A percentile compares a stretch with the other conserved stretches of the same genome.
Conservation (phyloP, 2,888 invertebrate species). For the Clepsis dumicolana region DNA sequence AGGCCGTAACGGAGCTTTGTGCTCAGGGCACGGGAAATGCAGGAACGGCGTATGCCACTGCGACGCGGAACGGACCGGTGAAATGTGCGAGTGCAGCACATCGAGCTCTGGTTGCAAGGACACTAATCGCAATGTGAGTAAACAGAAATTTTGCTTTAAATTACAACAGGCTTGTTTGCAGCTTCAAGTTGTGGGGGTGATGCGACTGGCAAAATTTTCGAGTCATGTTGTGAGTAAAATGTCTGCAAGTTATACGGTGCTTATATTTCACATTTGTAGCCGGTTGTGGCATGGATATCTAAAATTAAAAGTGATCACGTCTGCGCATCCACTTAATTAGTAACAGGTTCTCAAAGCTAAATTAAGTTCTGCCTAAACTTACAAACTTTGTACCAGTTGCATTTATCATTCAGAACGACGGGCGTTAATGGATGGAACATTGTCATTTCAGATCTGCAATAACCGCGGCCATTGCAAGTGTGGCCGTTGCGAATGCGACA, state of each 20-base stretch:
- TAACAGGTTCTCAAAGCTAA: too few species aligned
- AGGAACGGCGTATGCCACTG: conserved; percentile 25
- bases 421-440: neutral
- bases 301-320: too few species aligned
- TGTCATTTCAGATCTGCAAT: conserved; percentile 28
- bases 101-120: conserved; percentile 9
- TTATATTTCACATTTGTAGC: too few species aligned
- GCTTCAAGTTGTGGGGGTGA: too few species aligned
- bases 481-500: conserved; percentile 22
- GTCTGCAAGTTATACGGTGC: too few species aligned
- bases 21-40: conserved; percentile 30
- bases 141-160: neutral
- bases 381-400: too few species aligned
- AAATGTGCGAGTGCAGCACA: conserved; percentile 27
- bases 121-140: conserved; percentile 18
- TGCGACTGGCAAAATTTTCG: too few species aligned
- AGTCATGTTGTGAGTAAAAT: too few species aligned
- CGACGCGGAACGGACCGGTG: conserved; percentile 18
- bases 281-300: too few species aligned
- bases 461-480: conserved; percentile 33
- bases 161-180: neutral
- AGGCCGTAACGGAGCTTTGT: conserved; percentile 13
- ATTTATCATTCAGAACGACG: too few species aligned
- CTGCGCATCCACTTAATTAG: too few species aligned
- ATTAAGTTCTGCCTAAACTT: too few species aligned